A percentile compares a stretch with the other conserved stretches of the same genome.
Conservation (phyloP, 2,888 invertebrate genomes). For the Trichogramma evanescens region DNA sequence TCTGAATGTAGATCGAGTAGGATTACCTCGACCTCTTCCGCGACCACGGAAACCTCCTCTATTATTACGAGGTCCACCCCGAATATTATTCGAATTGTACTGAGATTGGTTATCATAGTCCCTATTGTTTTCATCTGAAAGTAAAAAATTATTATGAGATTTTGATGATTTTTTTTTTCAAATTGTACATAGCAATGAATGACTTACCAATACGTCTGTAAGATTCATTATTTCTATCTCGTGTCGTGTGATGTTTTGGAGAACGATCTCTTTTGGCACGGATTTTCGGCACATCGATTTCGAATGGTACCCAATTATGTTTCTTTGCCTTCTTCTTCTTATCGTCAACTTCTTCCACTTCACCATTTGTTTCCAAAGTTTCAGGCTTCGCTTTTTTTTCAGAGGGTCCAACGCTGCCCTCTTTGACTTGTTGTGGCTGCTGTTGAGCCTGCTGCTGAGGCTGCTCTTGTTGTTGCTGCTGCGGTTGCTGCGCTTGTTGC, state of each 20-base stretch:
- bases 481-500: neutral
- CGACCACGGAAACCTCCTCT: conserved; percentile 44
- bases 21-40: conserved; percentile 50
- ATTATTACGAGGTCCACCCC: conserved; percentile 31
- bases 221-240: conserved; percentile 44
- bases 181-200: neutral
- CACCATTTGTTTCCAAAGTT: too few relatives aligned
- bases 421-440: conserved; percentile 33
- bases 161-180: neutral
- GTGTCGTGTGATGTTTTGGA: conserved; percentile 43
- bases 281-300: conserved; percentile 73
- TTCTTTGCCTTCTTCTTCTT: conserved; percentile 52
- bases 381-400: conserved; percentile 36
- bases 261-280: conserved; percentile 60
- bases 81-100: conserved; percentile 30
- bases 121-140: conserved; percentile 39
- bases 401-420: conserved; percentile 27
- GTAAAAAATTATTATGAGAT: conserved; percentile 6
- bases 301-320: conserved; percentile 89
- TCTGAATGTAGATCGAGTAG: conserved; percentile 47
- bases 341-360: conserved; percentile 30
- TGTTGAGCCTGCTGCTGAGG: conserved; percentile 33
- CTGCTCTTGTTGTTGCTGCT: conserved; percentile 33
- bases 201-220: conserved; percentile 25
- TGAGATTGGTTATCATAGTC: conserved; percentile 40